A percentile compares a stretch with the other conserved stretches of the same genome.
phyloP scores from a whole-genome alignment of 2,113 vertebrate species.

The Gallinago media region DNA sequence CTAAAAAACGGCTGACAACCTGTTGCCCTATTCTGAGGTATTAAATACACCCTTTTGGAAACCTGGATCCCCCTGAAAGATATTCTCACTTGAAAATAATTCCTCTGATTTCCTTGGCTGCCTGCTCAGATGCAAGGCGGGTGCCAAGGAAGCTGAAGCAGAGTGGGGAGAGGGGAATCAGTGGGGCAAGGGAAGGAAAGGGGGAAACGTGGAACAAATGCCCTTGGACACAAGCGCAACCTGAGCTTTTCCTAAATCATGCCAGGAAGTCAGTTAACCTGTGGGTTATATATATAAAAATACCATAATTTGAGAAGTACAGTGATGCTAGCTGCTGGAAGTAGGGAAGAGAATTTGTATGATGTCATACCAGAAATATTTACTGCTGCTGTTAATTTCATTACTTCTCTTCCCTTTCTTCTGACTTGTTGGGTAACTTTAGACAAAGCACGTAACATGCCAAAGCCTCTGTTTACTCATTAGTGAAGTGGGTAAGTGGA shows the following conservation, averaged over 20 bases:
- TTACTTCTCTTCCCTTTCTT: slow-evolving; percentile 2
- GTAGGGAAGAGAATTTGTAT: not conserved
- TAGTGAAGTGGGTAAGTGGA: not conserved
- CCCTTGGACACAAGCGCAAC: not conserved
- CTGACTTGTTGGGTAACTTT: not conserved
- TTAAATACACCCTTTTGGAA: not conserved
- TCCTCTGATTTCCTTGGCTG: not conserved
- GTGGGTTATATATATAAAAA: not conserved
- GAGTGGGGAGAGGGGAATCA: not conserved
- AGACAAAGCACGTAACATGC: not conserved
- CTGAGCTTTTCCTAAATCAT: not conserved
- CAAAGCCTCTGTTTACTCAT: slow-evolving; percentile 19
- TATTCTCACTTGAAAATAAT: not conserved
- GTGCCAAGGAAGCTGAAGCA: not conserved
- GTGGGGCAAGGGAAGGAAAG: not conserved
- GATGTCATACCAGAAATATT: not conserved
- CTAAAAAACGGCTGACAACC: not conserved
- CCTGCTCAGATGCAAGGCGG: not conserved
- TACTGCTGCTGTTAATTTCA: not conserved
- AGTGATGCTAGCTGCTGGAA: not conserved
- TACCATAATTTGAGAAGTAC: not conserved
- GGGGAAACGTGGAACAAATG: not conserved
- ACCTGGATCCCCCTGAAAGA: not conserved
- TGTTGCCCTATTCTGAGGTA: not conserved
- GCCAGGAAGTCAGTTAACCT: not conserved